Evolutionary conservation across 2,113 vertebrate species (phyloP), one percentile per base, ranked within the genome.

Genomic region (Lethenteron camtschaticum): DNA sequence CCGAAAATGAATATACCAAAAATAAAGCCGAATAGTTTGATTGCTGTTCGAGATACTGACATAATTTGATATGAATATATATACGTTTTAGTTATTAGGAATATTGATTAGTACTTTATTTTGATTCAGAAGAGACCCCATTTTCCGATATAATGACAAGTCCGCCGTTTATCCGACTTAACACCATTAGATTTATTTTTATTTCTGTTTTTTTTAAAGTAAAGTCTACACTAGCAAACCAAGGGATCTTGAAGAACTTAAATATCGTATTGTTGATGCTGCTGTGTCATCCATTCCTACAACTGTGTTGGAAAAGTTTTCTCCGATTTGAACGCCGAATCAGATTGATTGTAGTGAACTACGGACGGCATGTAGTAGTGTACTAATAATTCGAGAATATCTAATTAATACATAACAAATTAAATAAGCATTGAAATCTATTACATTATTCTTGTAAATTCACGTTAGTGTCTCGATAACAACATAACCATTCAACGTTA

Each of bases 241-340:
- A 63, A 63, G 59, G 59, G 59, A 63, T 3, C 20, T 63, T 63
- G 59, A 63, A 18, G 59, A 63, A 63, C 59, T 63, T 63, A 63
- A 63, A 63, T 7, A 63, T 63, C 5, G 59, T 63, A 63, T 63
- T 63, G 59, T 63, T 63, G 59, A 63, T 63, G 59, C 59, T 63
- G 59, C 20, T 63, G 41, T 41, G 41, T 8, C 59, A 63, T 63
- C 59, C 59, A 63, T 63, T 18, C 59, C 59, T 63, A 14, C 20
- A 63, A 18, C 59, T 63, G 20, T 63, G 13, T 63, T 63, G 59
- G 59, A 63, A 63, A 63, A 63, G 59, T 63, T 63, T 63, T 63
- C 59, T 18, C 20, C 13, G 59, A 14, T 63, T 63, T 63, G 59
- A 63, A 6, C 59, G 59, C 59, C 13, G 7, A 63, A 14, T 63